Base-by-base conservation (phyloP, 1,140 invertebrate genomes). In the Limonius californicus region DNA sequence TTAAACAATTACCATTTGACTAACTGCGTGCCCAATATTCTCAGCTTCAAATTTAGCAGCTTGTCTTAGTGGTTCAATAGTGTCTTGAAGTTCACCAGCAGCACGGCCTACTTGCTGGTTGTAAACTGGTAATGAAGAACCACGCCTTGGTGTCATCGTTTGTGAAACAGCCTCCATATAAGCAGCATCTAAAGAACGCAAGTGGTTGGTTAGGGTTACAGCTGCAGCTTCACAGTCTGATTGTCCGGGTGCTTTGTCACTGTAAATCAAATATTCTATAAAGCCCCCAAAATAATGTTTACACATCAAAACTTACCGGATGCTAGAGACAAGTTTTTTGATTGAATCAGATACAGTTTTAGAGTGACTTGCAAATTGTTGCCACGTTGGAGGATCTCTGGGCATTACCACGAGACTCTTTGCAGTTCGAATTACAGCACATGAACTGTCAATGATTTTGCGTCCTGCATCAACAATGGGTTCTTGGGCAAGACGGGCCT, bases 271-370 rank as follows among this genome's bases (percentile, higher is more conserved):
- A 32, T 11, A 42, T 27, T 43, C 45, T 39, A 27, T 27, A 27
- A 9, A n/a, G n/a, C n/a, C n/a, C n/a, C n/a, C n/a, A n/a, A n/a
- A n/a, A n/a, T n/a, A n/a, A n/a, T n/a, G 27, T 32, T 32, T 32
- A 32, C 11, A 7, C 45, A 18, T 50, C 42, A 43, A 43, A 21
- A 75, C 72, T 71, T 73, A 89, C 87, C 84, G 84, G 62, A 98
- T 96, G 35, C 92, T 91, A 20, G 92, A 87, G 0, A 97, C 94
- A 1, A 99, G 81, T 11, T 88, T 85, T 77, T 98, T 99, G 66
- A 99, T 98, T 0, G 94, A 93, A 74, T 99, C 95, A 12, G 94
- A 97, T 0, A 99, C 94, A 68, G 87, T 89, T 76, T 95, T 97
- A 70, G 94, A 97, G 76, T 97, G 92, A 69, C 87, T 89, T 0